Percentiles rank a stretch among this genome's conserved stretches.
phyloP scores from a whole-genome alignment of 2,797 vertebrate species.

The Cyclopterus lumpus region DNA sequence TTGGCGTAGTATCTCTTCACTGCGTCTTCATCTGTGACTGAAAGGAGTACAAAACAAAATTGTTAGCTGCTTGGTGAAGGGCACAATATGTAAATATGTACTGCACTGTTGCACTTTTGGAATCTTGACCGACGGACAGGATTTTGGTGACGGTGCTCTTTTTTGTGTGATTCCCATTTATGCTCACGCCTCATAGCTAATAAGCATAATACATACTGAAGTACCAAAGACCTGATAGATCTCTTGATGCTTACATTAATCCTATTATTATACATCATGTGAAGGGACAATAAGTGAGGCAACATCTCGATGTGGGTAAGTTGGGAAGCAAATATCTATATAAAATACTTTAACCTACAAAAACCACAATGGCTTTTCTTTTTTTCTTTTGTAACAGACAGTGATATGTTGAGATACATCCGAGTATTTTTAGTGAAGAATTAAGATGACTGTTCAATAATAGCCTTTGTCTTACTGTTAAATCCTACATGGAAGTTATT shows the following conservation, averaged over 20 bases:
- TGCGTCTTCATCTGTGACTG: constrained; percentile 97
- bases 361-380: neutral
- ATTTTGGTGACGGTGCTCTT: neutral
- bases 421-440: neutral
- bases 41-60: constrained; percentile 25
- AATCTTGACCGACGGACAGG: neutral
- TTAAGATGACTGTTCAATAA: neutral
- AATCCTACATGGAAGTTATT: neutral
- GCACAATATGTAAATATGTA: neutral
- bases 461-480: neutral
- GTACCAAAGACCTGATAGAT: neutral
- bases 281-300: neutral
- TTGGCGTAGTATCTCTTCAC: constrained; percentile 98
- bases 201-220: neutral
- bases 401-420: neutral
- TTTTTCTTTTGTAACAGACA: neutral
- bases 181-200: neutral
- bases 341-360: neutral
- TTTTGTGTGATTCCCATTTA: neutral
- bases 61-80: neutral
- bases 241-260: neutral
- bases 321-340: neutral
- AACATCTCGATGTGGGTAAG: neutral
- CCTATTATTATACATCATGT: neutral
- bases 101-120: neutral